A percentile compares a stretch with the other conserved stretches of the same genome.
These are phyloP conservation scores for Mystacornis crossleyi DNA, from an alignment of 2,113 vertebrate genomes.

Conservation along the genomic window DNA sequence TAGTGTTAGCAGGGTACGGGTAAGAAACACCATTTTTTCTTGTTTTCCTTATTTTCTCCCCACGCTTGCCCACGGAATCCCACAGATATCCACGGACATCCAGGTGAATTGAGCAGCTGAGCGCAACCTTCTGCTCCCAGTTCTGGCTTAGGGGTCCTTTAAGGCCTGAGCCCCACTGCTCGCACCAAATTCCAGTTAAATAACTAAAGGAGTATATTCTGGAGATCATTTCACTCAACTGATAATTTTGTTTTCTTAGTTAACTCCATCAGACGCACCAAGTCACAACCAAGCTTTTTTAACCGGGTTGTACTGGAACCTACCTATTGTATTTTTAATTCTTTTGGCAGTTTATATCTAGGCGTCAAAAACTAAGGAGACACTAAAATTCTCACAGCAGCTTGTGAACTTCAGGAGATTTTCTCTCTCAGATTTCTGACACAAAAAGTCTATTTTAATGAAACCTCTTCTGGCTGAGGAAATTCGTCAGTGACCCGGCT, in stretches of 20 bases:
- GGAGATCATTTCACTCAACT: not conserved
- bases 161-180: not conserved
- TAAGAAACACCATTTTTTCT: not conserved
- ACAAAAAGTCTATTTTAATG: not conserved
- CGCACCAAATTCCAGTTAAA: not conserved
- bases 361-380: not conserved
- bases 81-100: not conserved
- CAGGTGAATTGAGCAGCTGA: not conserved
- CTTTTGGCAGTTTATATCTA: not conserved
- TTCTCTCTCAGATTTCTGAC: not conserved
- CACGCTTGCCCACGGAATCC: not conserved
- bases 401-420: not conserved
- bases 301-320: not conserved
- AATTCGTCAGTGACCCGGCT: not conserved
- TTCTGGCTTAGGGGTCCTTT: not conserved
- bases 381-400: not conserved
- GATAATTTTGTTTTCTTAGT: not conserved
- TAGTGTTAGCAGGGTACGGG: not conserved
- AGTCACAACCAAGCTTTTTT: not conserved
- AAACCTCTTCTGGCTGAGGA: not conserved
- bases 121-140: not conserved
- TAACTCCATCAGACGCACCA: not conserved
- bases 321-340: not conserved
- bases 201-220: not conserved
- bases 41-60: not conserved